Evolutionary conservation across 2,113 vertebrate genomes (phyloP), one percentile per base, ranked within the genome.

Genomic region (Scolopax mira): DNA sequence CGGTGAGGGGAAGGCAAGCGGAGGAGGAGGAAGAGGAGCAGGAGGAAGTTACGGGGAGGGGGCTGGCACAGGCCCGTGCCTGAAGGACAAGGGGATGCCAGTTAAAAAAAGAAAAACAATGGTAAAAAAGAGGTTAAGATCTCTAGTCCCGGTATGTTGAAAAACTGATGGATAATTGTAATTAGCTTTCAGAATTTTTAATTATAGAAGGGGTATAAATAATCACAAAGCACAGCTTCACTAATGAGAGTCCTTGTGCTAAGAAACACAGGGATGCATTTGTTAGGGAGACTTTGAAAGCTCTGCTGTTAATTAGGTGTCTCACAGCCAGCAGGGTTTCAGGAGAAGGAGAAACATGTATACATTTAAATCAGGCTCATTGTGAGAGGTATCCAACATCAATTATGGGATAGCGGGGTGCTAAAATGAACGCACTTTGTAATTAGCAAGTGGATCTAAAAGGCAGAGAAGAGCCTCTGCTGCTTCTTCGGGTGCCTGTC

Each of bases 171-270:
- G 98, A 97, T 98, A 95, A 93, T 97, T 97, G 96, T 97, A 98
- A 98, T 98, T 98, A 98, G 97, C 95, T 96, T 97, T 97, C 93
- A 81, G 97, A 94, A 97, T 97, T 97, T 97, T 98, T 98, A 98
- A 98, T 98, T 98, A 98, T 97, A 97, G 97, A 96, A 97, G 86
- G 71, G 89, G 96, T 97, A 96, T 97, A 98, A 98, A 97, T 98
- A 98, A 98, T 98, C 97, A 96, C 96, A 97, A 95, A 81, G 95
- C 94, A 88, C 93, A 31, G 96, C 91, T 95, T 86, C 42, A 4
- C 95, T 97, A 98, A 98, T 98, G 97, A 98, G 97, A 95, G 96
- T 89, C 95, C 96, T 96, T 86, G 95, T 71, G 95, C 94, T 67
- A 64, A 88, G 96, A 90, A 86, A 90, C 93, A 71, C 78, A 39